Conservation (phyloP, 2,113 vertebrate genomes). For the Psophia crepitans region DNA sequence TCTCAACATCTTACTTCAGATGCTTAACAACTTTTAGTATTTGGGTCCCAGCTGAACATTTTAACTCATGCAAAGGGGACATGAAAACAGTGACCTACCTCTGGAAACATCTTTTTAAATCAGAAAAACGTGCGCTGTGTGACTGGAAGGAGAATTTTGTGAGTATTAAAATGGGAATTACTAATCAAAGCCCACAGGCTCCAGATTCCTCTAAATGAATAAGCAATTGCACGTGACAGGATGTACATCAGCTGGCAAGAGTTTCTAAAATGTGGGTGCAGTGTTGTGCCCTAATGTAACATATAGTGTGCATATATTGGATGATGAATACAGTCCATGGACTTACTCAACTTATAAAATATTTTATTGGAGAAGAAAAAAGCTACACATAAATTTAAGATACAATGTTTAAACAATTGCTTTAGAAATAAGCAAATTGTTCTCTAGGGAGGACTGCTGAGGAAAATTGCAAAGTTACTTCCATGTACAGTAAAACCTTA, state of each 20-base stretch:
- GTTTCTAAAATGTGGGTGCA: not conserved
- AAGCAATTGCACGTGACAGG: not conserved
- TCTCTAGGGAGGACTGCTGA: not conserved
- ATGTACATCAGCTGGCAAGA: not conserved
- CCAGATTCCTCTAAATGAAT: constrained; percentile 15
- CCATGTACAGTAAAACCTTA: not conserved
- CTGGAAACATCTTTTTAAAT: constrained; percentile 65
- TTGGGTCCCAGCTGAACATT: constrained; percentile 39
- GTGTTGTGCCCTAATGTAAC: not conserved
- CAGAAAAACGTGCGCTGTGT: constrained; percentile 56
- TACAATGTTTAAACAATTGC: not conserved
- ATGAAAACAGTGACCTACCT: constrained; percentile 53
- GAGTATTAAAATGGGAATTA: constrained; percentile 37
- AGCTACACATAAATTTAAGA: not conserved
- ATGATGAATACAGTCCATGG: not conserved
- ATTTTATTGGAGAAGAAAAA: not conserved
- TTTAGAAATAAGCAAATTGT: not conserved
- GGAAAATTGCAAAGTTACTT: not conserved
- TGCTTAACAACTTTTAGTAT: not conserved
- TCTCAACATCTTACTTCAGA: constrained; percentile 26
- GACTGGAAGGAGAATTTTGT: constrained; percentile 20
- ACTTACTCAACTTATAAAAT: not conserved
- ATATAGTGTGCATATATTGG: not conserved
- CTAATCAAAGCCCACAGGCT: not conserved
- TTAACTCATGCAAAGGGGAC: constrained; percentile 26